Evolutionary conservation across 2,113 vertebrate genomes (phyloP), one percentile per base, ranked within the genome.

Genomic region (Loxodonta africana): DNA sequence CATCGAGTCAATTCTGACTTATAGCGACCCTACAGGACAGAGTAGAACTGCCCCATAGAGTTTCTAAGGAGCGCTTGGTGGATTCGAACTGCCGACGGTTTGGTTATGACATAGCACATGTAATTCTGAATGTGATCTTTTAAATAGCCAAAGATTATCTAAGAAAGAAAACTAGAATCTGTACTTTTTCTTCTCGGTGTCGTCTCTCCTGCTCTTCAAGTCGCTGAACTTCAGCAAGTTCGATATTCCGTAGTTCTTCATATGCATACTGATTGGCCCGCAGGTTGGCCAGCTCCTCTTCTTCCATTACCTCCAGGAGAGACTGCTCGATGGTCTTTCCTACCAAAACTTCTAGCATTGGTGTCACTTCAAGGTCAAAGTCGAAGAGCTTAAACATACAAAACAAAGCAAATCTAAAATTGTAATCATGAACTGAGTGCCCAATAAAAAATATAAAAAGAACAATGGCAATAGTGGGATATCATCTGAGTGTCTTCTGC

Each of bases 311-410:
- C 97, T 99, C 99, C 97, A 99, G 97, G 89, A 99, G 98, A 26
- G 99, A 98, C 98, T 99, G 99, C 94, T 99, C 99, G 21, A 99
- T 98, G 0, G 98, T 99, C 97, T 99, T 99, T 1, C 99, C 99
- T 97, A 99, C 97, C 98, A 99, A 95, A 23, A 99, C 99, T 98
- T 99, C 99, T 97, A 99, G 95, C 73, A 99, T 90, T 0, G 99
- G 99, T 95, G 99, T 99, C 81, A 99, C 99, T 99, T 99, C 99
- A 90, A 98, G n/a, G 17, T 99, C 99, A 98, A 99, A 99, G 98
- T 99, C 99, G 98, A 99, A 99, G 78, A 99, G 97, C 99, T 99
- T 98, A 96, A 83, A 30, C 60, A 96, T 73, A 90, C n/a, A 86
- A 95, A 37, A 46, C 28, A 96, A 96, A 98, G 4, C 92, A 89